These are phyloP conservation scores for Siderastrea siderea DNA, from an alignment of 92 coral and sea anemone species.

Conservation along the genomic window DNA sequence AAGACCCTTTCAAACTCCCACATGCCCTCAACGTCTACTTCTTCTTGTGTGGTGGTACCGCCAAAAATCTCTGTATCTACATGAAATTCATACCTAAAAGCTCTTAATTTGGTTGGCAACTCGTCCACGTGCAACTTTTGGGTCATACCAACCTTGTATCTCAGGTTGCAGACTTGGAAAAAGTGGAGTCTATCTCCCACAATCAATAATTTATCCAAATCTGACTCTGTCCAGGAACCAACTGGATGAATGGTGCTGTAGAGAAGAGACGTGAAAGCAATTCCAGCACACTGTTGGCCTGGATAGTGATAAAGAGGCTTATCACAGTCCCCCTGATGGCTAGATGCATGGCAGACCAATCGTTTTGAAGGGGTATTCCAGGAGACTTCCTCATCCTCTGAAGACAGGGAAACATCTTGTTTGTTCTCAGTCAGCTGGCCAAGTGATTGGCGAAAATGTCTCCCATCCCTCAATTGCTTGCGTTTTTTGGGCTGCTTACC, in stretches of 20 bases:
- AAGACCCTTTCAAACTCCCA: background rate
- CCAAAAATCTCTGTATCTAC: background rate
- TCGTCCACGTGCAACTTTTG: conserved; percentile 21
- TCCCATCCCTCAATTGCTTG: background rate
- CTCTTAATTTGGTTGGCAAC: background rate
- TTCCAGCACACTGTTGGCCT: conserved; percentile 27
- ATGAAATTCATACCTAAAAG: background rate
- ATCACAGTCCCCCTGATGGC: background rate
- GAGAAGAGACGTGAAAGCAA: conserved; percentile 2
- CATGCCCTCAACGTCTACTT: background rate
- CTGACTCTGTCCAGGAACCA: background rate
- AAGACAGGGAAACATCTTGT: background rate
- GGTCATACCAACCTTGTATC: background rate
- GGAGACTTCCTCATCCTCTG: background rate
- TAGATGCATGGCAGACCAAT: background rate
- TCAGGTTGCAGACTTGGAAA: background rate
- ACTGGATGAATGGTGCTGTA: background rate
- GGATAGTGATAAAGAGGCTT: conserved; percentile 3
- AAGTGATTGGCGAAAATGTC: background rate
- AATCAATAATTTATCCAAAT: conserved; percentile 6
- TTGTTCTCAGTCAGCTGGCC: background rate
- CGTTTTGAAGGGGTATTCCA: background rate
- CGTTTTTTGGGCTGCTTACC: background rate
- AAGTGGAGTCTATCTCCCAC: conserved; percentile 17
- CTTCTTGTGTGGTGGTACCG: background rate